These are phyloP conservation scores for Dynastes maya DNA, from an alignment of 2,888 invertebrate species.

Conservation along the genomic window DNA sequence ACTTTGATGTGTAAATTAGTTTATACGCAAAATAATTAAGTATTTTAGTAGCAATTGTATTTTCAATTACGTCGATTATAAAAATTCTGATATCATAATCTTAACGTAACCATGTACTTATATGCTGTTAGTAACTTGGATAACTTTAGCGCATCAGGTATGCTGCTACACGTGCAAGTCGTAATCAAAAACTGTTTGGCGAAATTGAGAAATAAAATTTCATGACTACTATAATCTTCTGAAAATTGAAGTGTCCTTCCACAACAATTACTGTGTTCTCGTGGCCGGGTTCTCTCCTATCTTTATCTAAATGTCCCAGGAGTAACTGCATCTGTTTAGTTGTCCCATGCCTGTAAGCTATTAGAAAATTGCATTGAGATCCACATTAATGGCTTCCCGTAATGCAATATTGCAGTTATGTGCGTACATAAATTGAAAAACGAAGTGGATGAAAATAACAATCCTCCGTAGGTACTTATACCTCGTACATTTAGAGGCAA, in stretches of 20 bases:
- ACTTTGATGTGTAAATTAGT: too few relatives aligned
- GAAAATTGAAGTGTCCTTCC: slow-evolving; percentile 45
- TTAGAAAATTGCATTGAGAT: slow-evolving; percentile 39
- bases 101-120: neutral
- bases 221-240: slow-evolving; percentile 44
- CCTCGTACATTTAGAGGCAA: too few relatives aligned
- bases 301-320: slow-evolving; percentile 38
- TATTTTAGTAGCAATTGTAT: neutral
- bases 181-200: slow-evolving; percentile 39
- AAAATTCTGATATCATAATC: neutral
- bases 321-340: slow-evolving; percentile 38
- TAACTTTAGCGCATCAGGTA: slow-evolving; percentile 15
- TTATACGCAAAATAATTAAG: too few relatives aligned
- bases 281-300: slow-evolving; percentile 29
- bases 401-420: slow-evolving; percentile 25
- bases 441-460: neutral
- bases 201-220: slow-evolving; percentile 47
- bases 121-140: slow-evolving; percentile 2
- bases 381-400: slow-evolving; percentile 21
- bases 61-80: too few relatives aligned
- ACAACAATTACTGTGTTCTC: slow-evolving; percentile 30
- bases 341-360: slow-evolving; percentile 38
- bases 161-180: slow-evolving; percentile 28
- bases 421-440: slow-evolving; percentile 22
- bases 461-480: too few relatives aligned